Conservation (phyloP, 1,140 invertebrate genomes). For the Liolophura sinensis region DNA sequence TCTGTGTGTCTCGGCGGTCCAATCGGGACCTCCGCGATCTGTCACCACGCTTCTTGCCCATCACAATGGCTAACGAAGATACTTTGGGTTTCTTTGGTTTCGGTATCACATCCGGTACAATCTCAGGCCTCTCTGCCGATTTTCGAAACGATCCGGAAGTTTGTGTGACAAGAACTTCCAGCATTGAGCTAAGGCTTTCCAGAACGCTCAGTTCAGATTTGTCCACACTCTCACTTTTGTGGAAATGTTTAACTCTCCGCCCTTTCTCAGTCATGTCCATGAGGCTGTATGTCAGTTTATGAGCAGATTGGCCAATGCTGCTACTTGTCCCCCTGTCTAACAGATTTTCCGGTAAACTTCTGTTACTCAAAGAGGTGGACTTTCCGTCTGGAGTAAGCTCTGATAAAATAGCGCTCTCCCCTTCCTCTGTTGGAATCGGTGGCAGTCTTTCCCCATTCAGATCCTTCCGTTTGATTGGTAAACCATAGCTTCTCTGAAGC, state of each 20-base stretch:
- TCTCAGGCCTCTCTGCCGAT: conserved; percentile 26
- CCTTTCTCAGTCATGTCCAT: conserved; percentile 4
- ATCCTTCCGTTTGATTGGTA: background rate
- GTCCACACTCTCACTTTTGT: conserved; percentile 30
- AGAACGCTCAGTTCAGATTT: conserved; percentile 22
- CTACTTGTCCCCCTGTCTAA: background rate
- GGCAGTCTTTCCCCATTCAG: background rate
- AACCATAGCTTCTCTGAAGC: conserved; percentile 10
- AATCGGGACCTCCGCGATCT: too few species aligned
- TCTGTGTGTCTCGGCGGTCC: too few species aligned
- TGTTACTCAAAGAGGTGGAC: too few species aligned
- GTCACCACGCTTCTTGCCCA: conserved; percentile 21
- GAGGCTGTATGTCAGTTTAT: conserved; percentile 10
- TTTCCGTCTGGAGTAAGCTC: too few species aligned
- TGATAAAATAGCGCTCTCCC: too few species aligned
- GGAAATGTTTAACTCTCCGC: conserved; percentile 4
- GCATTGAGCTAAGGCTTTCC: conserved; percentile 26
- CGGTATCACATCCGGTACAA: background rate
- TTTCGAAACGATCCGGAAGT: conserved; percentile 35
- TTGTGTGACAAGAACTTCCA: conserved; percentile 35
- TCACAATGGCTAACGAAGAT: conserved; percentile 38
- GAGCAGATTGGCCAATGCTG: background rate
- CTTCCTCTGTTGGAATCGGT: too few species aligned
- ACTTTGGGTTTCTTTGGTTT: conserved; percentile 22
- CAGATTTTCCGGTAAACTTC: background rate